A percentile compares a stretch with the other conserved stretches of the same genome.
phyloP scores from a whole-genome alignment of 2,797 vertebrate species.

The Syncerus caffer region DNA sequence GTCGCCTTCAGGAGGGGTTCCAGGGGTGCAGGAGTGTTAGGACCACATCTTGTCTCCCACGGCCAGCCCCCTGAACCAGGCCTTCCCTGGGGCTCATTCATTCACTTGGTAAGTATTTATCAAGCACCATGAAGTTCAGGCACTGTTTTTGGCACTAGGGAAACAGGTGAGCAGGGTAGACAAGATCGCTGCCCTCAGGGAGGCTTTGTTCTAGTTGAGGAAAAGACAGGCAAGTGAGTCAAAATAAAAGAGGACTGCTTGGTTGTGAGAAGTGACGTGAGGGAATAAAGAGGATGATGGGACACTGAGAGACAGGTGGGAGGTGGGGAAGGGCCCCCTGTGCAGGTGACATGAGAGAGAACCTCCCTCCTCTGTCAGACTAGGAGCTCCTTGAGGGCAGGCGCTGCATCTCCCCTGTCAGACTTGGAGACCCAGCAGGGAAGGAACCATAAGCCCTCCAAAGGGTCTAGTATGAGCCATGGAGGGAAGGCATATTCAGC shows the following conservation, averaged over 20 bases:
- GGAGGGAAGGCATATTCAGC: not conserved
- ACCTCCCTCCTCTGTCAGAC: not conserved
- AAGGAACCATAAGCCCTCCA: rapidly evolving
- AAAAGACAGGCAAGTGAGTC: not conserved
- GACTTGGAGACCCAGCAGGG: not conserved
- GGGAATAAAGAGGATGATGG: not conserved
- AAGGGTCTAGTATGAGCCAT: too few species aligned
- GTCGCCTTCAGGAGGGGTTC: not conserved
- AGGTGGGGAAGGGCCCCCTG: too few species aligned
- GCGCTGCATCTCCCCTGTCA: not conserved
- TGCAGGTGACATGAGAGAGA: not conserved
- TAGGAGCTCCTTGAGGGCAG: not conserved
- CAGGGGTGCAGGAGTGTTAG: rapidly evolving
- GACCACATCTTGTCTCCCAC: rapidly evolving
- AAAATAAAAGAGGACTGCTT: not conserved
- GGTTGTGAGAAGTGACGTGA: not conserved
- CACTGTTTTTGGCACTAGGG: too few species aligned
- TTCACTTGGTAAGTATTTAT: not conserved
- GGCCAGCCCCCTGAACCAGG: not conserved
- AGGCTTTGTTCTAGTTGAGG: not conserved
- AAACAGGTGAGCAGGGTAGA: not conserved
- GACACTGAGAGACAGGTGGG: not conserved
- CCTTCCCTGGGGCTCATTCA: not conserved
- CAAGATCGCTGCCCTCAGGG: too few species aligned
- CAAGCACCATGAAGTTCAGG: rapidly evolving